phyloP scores from a whole-genome alignment of 2,113 vertebrate genomes.

The Pseudopodoces humilis region DNA sequence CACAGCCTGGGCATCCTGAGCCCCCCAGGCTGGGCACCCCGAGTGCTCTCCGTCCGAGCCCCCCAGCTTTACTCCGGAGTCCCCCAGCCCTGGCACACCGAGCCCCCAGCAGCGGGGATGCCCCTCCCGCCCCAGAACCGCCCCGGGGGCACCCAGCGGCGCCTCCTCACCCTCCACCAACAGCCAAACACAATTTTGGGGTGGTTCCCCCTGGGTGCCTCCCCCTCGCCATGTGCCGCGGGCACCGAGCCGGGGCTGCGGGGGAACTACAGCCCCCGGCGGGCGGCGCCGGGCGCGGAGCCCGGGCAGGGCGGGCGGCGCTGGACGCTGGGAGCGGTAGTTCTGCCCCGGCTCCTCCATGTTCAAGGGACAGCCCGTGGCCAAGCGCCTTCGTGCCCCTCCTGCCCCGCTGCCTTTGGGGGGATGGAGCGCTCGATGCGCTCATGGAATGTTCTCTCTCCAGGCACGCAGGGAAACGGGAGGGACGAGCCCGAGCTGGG shows the following conservation, averaged over 20 bases:
- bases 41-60: background rate
- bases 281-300: too few relatives aligned
- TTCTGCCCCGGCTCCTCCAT: background rate
- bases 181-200: background rate
- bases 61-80: too few relatives aligned
- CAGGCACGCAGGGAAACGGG: fast-evolving
- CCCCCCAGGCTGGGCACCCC: too few relatives aligned
- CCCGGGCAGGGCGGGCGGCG: background rate
- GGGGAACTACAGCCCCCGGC: conserved; percentile 19
- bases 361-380: background rate
- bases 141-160: background rate
- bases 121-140: background rate
- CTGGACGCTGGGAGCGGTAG: conserved; percentile 40
- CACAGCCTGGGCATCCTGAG: background rate
- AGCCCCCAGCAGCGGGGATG: background rate
- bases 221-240: fast-evolving
- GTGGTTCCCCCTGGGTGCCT: too few relatives aligned
- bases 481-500: background rate
- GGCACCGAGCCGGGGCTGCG: fast-evolving
- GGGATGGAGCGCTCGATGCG: fast-evolving
- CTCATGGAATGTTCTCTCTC: background rate
- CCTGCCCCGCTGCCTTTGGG: fast-evolving
- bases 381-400: background rate
- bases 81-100: too few relatives aligned
- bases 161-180: background rate